A percentile compares a stretch with the other conserved stretches of the same genome.
These are phyloP conservation scores for Pseudochaenichthys georgianus DNA, from an alignment of 2,797 vertebrate genomes.

Conservation along the genomic window DNA sequence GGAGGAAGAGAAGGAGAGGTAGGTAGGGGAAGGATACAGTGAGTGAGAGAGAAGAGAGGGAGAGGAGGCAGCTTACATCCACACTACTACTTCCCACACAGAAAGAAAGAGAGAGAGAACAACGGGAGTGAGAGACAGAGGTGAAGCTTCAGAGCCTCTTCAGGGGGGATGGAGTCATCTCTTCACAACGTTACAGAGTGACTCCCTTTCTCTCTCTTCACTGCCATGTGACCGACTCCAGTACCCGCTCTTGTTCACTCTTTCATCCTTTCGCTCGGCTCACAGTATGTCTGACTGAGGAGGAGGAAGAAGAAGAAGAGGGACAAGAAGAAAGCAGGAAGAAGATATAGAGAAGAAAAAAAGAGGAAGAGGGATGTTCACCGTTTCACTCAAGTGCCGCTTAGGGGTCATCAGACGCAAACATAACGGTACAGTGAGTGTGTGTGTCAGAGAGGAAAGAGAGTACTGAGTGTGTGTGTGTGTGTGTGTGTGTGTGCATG, in stretches of 20 bases:
- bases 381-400: constrained; percentile 94
- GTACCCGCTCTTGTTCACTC: constrained; percentile 42
- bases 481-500: constrained; percentile 11
- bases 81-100: constrained; percentile 67
- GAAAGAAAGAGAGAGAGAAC: constrained; percentile 28
- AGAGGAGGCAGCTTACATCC: constrained; percentile 47
- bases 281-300: constrained; percentile 79
- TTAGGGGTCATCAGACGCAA: constrained; percentile 92
- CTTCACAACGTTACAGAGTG: constrained; percentile 27
- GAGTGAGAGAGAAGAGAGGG: background rate
- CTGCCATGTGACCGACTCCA: constrained; percentile 81
- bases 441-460: background rate
- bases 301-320: constrained; percentile 61
- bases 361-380: constrained; percentile 89
- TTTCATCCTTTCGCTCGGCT: constrained; percentile 44
- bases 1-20: background rate
- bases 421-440: constrained; percentile 87
- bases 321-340: background rate
- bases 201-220: constrained; percentile 33
- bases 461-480: constrained; percentile 13
- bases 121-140: constrained; percentile 39
- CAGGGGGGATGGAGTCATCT: constrained; percentile 29
- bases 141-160: constrained; percentile 30
- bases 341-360: constrained; percentile 40
- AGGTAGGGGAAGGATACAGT: background rate